Conservation (phyloP, 1,140 invertebrate genomes). For the Chironomus tepperi region DNA sequence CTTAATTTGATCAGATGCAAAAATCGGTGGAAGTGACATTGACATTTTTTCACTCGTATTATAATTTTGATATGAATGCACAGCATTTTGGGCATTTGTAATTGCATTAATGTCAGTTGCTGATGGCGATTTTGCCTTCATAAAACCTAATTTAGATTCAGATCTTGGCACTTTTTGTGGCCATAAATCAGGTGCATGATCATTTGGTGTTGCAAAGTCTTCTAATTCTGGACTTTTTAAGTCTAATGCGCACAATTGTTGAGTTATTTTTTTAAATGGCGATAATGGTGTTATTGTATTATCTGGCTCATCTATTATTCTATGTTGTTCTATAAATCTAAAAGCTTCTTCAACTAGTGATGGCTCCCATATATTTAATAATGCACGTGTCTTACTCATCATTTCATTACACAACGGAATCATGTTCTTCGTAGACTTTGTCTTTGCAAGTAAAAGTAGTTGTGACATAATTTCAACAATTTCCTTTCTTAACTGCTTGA, state of each 20-base stretch:
- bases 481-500: conserved; percentile 66
- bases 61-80: conserved; percentile 33
- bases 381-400: conserved; percentile 63
- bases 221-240: conserved; percentile 60
- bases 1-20: conserved; percentile 1
- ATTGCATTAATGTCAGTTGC: conserved; percentile 38
- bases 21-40: conserved; percentile 18
- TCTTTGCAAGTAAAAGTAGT: conserved; percentile 60
- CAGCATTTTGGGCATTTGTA: conserved; percentile 35
- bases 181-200: conserved; percentile 52
- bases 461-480: conserved; percentile 69
- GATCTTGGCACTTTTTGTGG: conserved; percentile 35
- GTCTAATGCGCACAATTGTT: conserved; percentile 61
- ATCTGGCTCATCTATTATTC: conserved; percentile 40
- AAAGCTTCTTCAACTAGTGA: conserved; percentile 75
- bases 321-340: conserved; percentile 66
- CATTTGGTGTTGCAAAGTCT: conserved; percentile 60
- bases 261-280: conserved; percentile 65
- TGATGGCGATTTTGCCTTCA: conserved; percentile 32
- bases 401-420: conserved; percentile 68
- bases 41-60: conserved; percentile 20
- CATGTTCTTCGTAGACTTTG: conserved; percentile 63
- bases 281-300: conserved; percentile 47
- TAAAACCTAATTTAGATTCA: background rate
- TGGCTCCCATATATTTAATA: conserved; percentile 74